A percentile compares a stretch with the other conserved stretches of the same genome.
Conservation (phyloP, 2,888 invertebrate genomes). For the Laothoe populi region DNA sequence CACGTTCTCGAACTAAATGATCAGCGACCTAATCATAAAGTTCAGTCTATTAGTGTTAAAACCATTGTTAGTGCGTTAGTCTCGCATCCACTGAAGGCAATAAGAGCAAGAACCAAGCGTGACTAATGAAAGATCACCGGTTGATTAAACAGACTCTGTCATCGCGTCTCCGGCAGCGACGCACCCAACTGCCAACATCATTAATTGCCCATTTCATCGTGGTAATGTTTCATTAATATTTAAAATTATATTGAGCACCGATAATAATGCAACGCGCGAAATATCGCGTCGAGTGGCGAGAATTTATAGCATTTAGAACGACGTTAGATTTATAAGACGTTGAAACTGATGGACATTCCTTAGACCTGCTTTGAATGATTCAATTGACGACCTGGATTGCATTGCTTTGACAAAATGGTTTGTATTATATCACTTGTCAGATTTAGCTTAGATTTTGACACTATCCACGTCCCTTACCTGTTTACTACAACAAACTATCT, state of each 20-base stretch:
- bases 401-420: slow-evolving; percentile 2
- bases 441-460: background rate
- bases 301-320: slow-evolving; percentile 30
- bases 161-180: slow-evolving; percentile 56
- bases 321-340: slow-evolving; percentile 30
- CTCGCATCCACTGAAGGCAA: slow-evolving; percentile 47
- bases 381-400: slow-evolving; percentile 12
- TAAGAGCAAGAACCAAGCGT: slow-evolving; percentile 61
- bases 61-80: slow-evolving; percentile 36
- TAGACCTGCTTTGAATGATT: slow-evolving; percentile 16
- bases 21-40: slow-evolving; percentile 27
- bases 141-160: slow-evolving; percentile 77
- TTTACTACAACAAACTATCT: too few species aligned
- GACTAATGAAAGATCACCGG: slow-evolving; percentile 73
- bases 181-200: slow-evolving; percentile 64
- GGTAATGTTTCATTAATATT: slow-evolving; percentile 74
- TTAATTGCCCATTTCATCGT: slow-evolving; percentile 78
- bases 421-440: background rate
- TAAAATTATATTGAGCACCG: slow-evolving; percentile 59
- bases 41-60: slow-evolving; percentile 33
- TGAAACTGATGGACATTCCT: slow-evolving; percentile 26
- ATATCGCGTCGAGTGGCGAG: slow-evolving; percentile 31
- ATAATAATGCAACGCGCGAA: slow-evolving; percentile 38
- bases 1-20: slow-evolving; percentile 22
- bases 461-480: too few species aligned